phyloP scores from a whole-genome alignment of 1,140 invertebrate genomes.

The Physella acuta region DNA sequence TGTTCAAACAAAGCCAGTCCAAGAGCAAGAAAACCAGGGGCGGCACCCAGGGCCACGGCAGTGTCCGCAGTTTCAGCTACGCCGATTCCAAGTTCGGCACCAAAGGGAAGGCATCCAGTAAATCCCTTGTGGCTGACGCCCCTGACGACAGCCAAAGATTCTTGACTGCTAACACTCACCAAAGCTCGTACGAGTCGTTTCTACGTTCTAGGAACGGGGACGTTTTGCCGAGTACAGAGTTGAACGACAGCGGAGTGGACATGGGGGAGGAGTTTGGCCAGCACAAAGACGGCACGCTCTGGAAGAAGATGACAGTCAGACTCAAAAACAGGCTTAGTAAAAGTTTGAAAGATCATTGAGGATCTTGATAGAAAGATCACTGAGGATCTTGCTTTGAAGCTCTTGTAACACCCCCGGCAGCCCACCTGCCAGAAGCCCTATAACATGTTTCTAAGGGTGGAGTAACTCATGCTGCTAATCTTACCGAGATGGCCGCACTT shows the following conservation, averaged over 20 bases:
- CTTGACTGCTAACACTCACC: slow-evolving; percentile 8
- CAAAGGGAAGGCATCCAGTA: not conserved
- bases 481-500: too few relatives aligned
- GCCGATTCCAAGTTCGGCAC: slow-evolving; percentile 34
- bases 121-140: not conserved
- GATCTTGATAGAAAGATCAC: too few relatives aligned
- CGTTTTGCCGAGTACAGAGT: not conserved
- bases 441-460: too few relatives aligned
- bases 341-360: slow-evolving; percentile 1
- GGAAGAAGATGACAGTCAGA: slow-evolving; percentile 28
- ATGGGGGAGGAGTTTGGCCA: not conserved
- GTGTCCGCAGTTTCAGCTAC: slow-evolving; percentile 30
- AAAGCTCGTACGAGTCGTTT: slow-evolving; percentile 28
- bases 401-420: too few relatives aligned
- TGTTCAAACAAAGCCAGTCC: slow-evolving; percentile 6
- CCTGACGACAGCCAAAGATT: slow-evolving; percentile 19
- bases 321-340: not conserved
- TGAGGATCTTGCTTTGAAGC: too few relatives aligned
- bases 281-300: slow-evolving; percentile 15
- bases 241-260: not conserved
- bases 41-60: not conserved
- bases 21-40: slow-evolving; percentile 6
- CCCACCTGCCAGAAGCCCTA: too few relatives aligned
- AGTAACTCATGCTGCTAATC: too few relatives aligned
- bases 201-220: slow-evolving; percentile 24